Conservation (phyloP, 1,140 invertebrate species). For the Heliconius nattereri region DNA sequence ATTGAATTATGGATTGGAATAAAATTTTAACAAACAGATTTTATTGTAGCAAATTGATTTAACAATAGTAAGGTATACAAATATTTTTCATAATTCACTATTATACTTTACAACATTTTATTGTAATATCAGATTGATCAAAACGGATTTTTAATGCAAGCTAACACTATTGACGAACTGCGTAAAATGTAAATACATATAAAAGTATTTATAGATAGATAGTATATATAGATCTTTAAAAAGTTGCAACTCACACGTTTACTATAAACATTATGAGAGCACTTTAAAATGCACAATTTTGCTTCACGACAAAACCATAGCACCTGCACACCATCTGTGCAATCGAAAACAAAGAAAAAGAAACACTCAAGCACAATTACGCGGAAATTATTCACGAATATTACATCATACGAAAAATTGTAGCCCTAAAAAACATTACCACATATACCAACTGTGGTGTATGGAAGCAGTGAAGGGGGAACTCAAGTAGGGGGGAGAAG, state of each 20-base stretch:
- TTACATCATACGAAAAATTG: conserved; percentile 75
- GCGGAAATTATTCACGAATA: conserved; percentile 70
- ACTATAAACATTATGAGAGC: conserved; percentile 38
- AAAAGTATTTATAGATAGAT: not conserved
- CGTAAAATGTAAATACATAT: not conserved
- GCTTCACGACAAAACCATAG: conserved; percentile 42
- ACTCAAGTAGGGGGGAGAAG: conserved; percentile 46
- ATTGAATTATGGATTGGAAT: not conserved
- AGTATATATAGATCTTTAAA: not conserved
- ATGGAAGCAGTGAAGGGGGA: conserved; percentile 66
- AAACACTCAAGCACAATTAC: conserved; percentile 63
- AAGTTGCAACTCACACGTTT: not conserved
- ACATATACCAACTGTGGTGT: conserved; percentile 65
- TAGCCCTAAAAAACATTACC: conserved; percentile 73
- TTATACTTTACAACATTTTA: too few relatives aligned
- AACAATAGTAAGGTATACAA: too few relatives aligned
- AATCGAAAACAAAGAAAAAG: conserved; percentile 46
- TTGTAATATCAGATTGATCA: too few relatives aligned
- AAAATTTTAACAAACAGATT: not conserved
- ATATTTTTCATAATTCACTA: too few relatives aligned
- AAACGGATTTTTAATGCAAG: too few relatives aligned
- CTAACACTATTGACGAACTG: not conserved
- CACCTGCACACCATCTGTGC: conserved; percentile 44
- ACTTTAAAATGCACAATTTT: conserved; percentile 43
- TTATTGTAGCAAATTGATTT: not conserved